Conservation (phyloP, 2,888 invertebrate genomes). For the Coleophora flavipennella region DNA sequence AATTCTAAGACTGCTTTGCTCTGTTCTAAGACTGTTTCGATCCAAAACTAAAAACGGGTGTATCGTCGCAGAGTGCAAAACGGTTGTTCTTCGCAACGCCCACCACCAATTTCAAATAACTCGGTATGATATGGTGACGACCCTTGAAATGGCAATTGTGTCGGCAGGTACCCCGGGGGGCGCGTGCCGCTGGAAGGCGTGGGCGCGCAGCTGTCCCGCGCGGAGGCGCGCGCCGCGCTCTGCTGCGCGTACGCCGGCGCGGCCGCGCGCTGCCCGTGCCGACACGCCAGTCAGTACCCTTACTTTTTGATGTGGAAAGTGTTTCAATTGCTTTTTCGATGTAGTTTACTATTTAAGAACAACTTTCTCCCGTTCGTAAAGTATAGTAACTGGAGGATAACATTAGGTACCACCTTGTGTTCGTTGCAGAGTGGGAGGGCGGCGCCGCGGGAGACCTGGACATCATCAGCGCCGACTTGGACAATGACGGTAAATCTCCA, state of each 20-base stretch:
- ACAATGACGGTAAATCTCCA: slow-evolving; percentile 19
- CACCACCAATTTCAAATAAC: too few species aligned
- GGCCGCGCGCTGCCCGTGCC: slow-evolving; percentile 7
- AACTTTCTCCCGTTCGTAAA: background rate
- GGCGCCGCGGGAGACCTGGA: slow-evolving; percentile 30
- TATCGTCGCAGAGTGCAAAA: too few species aligned
- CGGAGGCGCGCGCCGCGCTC: slow-evolving; percentile 33
- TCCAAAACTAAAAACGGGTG: too few species aligned
- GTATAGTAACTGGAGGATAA: background rate
- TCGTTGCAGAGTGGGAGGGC: slow-evolving; percentile 45
- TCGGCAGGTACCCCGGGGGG: slow-evolving; percentile 4
- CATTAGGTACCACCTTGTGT: too few species aligned
- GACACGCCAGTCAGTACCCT: too few species aligned
- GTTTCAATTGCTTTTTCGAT: too few species aligned
- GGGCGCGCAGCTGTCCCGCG: slow-evolving; percentile 33
- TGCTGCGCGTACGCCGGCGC: slow-evolving; percentile 40
- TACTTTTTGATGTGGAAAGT: too few species aligned
- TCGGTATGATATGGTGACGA: too few species aligned
- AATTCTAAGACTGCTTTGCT: too few species aligned
- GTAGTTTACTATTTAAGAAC: background rate
- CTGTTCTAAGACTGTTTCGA: too few species aligned
- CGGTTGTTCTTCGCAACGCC: slow-evolving; percentile 16
- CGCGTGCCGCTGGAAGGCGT: slow-evolving; percentile 49
- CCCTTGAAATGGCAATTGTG: too few species aligned
- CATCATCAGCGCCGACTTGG: slow-evolving; percentile 46